Evolutionary conservation across 2,113 vertebrate species (phyloP).

Genomic region (Phoxinus phoxinus): DNA sequence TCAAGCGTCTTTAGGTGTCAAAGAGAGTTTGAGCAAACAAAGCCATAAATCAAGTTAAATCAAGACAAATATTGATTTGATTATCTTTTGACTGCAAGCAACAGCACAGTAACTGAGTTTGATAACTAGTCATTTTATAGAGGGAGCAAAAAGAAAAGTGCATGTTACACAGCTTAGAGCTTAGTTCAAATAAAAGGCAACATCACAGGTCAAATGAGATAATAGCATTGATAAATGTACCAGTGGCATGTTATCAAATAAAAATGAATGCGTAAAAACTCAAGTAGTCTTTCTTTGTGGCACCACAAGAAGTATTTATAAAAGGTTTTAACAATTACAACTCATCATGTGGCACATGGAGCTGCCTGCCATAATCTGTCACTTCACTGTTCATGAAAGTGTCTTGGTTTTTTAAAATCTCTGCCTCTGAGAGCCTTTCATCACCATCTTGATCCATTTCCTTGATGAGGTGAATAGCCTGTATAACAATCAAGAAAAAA

Average conservation of each 20-base stretch:
- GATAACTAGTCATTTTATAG: background rate
- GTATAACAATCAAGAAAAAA: constrained; percentile 56
- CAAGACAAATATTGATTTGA: background rate
- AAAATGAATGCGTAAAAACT: background rate
- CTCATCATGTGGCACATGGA: constrained; percentile 75
- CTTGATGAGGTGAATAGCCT: constrained; percentile 92
- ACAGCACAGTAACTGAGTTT: background rate
- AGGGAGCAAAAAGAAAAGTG: background rate
- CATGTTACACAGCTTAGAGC: background rate
- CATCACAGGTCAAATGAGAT: background rate
- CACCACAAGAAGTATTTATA: background rate
- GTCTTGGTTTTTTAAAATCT: constrained; percentile 90
- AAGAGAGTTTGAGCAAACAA: background rate
- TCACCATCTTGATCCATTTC: constrained; percentile 92
- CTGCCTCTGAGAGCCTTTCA: constrained; percentile 82
- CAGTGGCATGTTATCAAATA: background rate
- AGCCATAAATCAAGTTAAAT: background rate
- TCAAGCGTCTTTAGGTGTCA: background rate
- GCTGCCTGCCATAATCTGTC: constrained; percentile 91
- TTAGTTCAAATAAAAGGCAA: background rate
- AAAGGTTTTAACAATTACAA: constrained; percentile 58
- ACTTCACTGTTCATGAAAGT: constrained; percentile 95
- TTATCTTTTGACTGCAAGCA: background rate
- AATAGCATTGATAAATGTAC: too few relatives aligned
- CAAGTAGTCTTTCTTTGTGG: background rate